Evolutionary conservation across 2,888 invertebrate species (phyloP), one percentile per base, ranked within the genome.

Genomic region (Caenorhabditis sp.): DNA sequence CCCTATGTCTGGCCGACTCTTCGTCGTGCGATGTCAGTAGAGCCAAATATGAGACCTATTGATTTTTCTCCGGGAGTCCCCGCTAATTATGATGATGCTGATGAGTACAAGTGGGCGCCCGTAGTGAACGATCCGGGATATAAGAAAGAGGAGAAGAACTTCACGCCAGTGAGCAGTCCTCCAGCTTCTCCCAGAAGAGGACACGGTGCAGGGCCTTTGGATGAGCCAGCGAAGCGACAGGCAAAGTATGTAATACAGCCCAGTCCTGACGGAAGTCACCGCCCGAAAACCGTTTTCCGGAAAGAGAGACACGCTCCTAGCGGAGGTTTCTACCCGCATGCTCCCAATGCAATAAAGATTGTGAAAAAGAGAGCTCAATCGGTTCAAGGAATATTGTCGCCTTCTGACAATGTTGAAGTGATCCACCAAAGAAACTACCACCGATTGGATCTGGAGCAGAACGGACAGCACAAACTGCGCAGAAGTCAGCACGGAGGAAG

Each of bases 311-410:
- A 83, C 15, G 71, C 86, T 0, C 88, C 88, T 7, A 74, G 79
- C 24, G 88, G 87, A 1, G 88, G 88, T 2, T 88, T 88, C 79
- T 80, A 83, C 39, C 88, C 88, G 0, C 88, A 88, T 53, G 88
- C 88, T 15, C 88, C 88, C 1, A 88, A 88, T 56, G 83, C 86
- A 5, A 80, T 88, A 20, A 87, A 87, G 61, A 63, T 86, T 11
- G 80, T 84, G 17, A 83, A 82, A 26, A 78, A 78, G 50, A 53
- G 80, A 27, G 79, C 82, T 3, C 71, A 79, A 41, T 80, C 80
- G 17, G 79, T 76, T 1, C 78, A 76, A 52, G 75, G 78, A 1
- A 22, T 76, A 2, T 58, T 62, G 2, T 71, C 79, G 0, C 80
- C 81, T 2, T 39, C 78, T 39, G 71, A 73, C 30, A 58, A 76